Evolutionary conservation across 2,888 invertebrate genomes (phyloP).

Genomic region (Pandemis corylana): DNA sequence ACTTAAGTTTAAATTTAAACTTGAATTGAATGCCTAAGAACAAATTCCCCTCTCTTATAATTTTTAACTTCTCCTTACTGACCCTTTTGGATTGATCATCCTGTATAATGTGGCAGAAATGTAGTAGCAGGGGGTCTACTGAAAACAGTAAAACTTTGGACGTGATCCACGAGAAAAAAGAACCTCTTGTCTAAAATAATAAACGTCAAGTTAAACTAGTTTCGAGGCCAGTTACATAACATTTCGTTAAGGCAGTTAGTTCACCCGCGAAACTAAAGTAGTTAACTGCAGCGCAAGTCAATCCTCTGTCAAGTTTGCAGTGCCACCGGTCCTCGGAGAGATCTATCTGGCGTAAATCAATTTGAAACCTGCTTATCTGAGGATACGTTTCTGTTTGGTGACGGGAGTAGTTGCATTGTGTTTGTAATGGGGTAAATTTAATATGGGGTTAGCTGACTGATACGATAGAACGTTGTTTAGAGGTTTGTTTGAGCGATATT

Average conservation of each 20-base stretch:
- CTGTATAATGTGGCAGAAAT: no score
- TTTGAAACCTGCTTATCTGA: not conserved
- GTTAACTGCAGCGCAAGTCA: constrained; percentile 61
- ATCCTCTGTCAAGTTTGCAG: constrained; percentile 68
- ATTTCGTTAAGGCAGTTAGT: constrained; percentile 49
- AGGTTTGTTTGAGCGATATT: constrained; percentile 8
- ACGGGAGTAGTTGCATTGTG: not conserved
- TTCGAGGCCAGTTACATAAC: constrained; percentile 41
- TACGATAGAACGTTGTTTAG: not conserved
- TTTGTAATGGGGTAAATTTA: constrained; percentile 14
- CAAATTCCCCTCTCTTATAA: no score
- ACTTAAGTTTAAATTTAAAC: no score
- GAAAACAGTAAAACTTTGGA: no score
- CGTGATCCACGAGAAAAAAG: no score
- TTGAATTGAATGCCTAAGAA: no score
- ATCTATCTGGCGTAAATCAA: not conserved
- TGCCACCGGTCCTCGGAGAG: constrained; percentile 26
- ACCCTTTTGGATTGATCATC: no score
- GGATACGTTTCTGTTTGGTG: not conserved
- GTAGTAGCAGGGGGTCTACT: no score
- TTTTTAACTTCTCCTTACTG: no score
- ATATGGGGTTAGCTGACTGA: not conserved
- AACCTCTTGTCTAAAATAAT: not conserved
- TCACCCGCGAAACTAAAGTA: constrained; percentile 51
- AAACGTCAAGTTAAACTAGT: not conserved